Base-by-base conservation (phyloP, 2,888 invertebrate genomes). In the Galerucella nymphaeae region DNA sequence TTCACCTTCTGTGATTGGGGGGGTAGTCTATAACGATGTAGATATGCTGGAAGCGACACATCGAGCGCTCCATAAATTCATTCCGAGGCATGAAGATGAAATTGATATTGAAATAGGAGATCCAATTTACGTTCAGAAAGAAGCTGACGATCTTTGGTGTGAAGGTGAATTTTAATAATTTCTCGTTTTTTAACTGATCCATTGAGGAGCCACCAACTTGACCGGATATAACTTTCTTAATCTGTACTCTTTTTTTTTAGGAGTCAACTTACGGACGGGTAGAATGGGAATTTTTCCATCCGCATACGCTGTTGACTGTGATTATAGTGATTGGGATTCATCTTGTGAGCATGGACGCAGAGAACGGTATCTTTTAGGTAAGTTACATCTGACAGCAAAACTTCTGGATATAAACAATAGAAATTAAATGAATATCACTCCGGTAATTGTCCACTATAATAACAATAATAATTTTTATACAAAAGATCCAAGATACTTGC, bases 101-200 rank as follows among this genome's bases (percentile, higher is more conserved):
- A 93, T 99, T 75, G 96, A 96, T 85, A 91, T 99, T 42, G 98
- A 99, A 88, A 97, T 98, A 72, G 99, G 99, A 1, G 99, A 99
- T 87, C 96, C 98, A 1, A 93, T 99, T 77, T 97, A 98, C 85
- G 97, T 99, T 79, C 96, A 96, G 84, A 96, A 96, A 84, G 97
- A 98, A 86, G 96, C 95, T 23, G 98, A 98, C 80, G 99, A 99
- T 86, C 89, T 97, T 76, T 99, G 99, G 99, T 97, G 96, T 86
- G 97, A 97, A 91, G 98, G 98, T 95, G 85, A 79, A 55, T 20
- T 59, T 38, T 9, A 38, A 38, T 38, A 38, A 38, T 38, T 38
- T 38, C 30, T 38, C 30, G 8, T 38, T 38, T 38, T 38, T 38
- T 38, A 38, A 38, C 8, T 38, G 30, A 30, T 6, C 30, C 30